phyloP scores from a whole-genome alignment of 2,888 invertebrate species.

The Disparrhopalites patrizii region DNA sequence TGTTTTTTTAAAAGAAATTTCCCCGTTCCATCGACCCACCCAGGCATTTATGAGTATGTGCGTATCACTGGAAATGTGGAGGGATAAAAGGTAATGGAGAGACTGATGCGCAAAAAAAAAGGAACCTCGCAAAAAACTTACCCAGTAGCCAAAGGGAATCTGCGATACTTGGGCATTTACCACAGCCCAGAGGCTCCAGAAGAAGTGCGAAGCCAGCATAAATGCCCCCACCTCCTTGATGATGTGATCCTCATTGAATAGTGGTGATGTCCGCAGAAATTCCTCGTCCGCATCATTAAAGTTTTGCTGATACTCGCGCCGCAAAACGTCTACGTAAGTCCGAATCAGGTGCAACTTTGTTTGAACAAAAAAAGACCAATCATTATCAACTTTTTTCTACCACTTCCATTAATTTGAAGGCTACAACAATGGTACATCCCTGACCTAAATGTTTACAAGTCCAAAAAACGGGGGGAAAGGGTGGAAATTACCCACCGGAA shows the following conservation, averaged over 20 bases:
- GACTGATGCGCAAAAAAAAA: not conserved
- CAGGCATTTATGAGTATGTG: no score
- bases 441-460: no score
- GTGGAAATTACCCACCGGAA: no score
- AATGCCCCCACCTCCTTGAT: conserved; percentile 77
- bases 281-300: conserved; percentile 51
- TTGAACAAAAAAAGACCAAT: conserved; percentile 47
- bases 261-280: conserved; percentile 34
- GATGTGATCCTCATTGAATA: conserved; percentile 59
- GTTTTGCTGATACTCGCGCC: conserved; percentile 52
- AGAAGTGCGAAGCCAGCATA: conserved; percentile 80
- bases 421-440: no score
- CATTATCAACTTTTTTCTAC: no score
- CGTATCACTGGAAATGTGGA: no score
- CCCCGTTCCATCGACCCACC: no score
- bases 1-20: no score
- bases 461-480: no score
- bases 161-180: conserved; percentile 81
- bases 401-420: no score
- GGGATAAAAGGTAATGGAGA: no score
- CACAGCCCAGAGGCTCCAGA: conserved; percentile 91
- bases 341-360: conserved; percentile 56
- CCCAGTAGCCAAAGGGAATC: conserved; percentile 94
- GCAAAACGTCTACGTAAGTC: conserved; percentile 58
- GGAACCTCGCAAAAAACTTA: conserved; percentile 54